Evolutionary conservation across 1,140 invertebrate species (phyloP), one percentile per base, ranked within the genome.

Genomic region (Triops longicaudatus): DNA sequence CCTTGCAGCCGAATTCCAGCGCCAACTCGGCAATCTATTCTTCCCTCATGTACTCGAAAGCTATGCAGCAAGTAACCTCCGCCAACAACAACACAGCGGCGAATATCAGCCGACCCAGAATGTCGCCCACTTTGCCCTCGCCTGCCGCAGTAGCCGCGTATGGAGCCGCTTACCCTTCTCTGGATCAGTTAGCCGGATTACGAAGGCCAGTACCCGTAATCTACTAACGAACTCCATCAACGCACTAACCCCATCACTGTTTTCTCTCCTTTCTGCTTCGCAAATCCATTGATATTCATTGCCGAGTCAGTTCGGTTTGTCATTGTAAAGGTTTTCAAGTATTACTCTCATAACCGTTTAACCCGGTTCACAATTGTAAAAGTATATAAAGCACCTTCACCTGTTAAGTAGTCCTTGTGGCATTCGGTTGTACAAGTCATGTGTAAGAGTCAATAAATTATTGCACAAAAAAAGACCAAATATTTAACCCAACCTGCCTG

Each of bases 61-160:
- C 76, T 42, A 73, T 42, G 42, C 74, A 79, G 4, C 78, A 77
- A 17, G 80, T 79, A 12, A 77, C 79, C 6, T 74, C 80, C 22
- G 76, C 80, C 6, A 78, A 80, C 41, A 79, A 80, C 79, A 80
- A 63, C 77, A 75, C 31, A 31, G 77, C 41, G 74, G 79, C 41
- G 79, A 80, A 75, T 79, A 79, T 11, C 80, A 80, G 31, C 80
- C 79, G 79, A 26, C 78, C 77, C 31, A 78, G 79, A 72, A 81
- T 78, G 41, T 79, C 79, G 28, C 79, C 79, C 17, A 76, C 79
- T n/a, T 77, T 79, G 12, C 79, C 77, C 26, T 77, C 80, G 7
- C 79, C 79, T 14, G 79, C 79, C 22, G 77, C 80, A n/a, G 78
- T 79, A 7, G 81, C 79, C n/a, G 80, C 80, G 10, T 76, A 63